phyloP scores from a whole-genome alignment of 2,113 vertebrate species.

The Argyrosomus japonicus region DNA sequence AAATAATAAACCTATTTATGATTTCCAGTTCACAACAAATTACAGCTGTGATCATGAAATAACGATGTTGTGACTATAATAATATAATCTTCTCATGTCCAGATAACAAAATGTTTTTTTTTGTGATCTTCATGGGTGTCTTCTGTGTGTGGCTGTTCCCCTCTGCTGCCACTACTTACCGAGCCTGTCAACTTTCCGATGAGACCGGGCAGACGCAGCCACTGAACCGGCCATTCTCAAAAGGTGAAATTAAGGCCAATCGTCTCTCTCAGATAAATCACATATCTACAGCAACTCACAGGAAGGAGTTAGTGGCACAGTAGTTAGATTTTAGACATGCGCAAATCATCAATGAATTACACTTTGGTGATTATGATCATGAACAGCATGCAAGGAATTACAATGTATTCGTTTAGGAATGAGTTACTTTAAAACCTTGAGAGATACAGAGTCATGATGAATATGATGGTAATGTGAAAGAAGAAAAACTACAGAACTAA shows the following conservation, averaged over 20 bases:
- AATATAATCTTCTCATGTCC: background rate
- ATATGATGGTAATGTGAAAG: background rate
- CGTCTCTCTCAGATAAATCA: conserved; percentile 91
- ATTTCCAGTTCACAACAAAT: background rate
- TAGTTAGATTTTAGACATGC: conserved; percentile 78
- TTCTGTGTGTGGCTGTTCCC: conserved; percentile 9
- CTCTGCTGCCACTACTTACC: conserved; percentile 88
- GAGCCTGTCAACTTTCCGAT: conserved; percentile 83
- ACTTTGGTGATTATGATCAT: conserved; percentile 72
- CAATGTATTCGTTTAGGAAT: conserved; percentile 10
- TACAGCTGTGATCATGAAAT: background rate
- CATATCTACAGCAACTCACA: conserved; percentile 92
- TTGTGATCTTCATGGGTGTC: background rate
- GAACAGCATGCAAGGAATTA: conserved; percentile 63
- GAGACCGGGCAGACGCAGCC: conserved; percentile 79
- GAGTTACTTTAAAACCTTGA: background rate
- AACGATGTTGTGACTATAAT: background rate
- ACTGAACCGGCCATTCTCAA: conserved; percentile 92
- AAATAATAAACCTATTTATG: background rate
- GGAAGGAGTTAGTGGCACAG: conserved; percentile 89
- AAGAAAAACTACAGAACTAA: conserved; percentile 8
- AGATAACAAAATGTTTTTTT: background rate
- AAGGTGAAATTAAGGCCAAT: conserved; percentile 88
- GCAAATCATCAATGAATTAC: conserved; percentile 86
- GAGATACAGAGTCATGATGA: conserved; percentile 11